A percentile compares a stretch with the other conserved stretches of the same genome.
Conservation (phyloP, 2,888 invertebrate species). For the Acrocyrtus sp. region DNA sequence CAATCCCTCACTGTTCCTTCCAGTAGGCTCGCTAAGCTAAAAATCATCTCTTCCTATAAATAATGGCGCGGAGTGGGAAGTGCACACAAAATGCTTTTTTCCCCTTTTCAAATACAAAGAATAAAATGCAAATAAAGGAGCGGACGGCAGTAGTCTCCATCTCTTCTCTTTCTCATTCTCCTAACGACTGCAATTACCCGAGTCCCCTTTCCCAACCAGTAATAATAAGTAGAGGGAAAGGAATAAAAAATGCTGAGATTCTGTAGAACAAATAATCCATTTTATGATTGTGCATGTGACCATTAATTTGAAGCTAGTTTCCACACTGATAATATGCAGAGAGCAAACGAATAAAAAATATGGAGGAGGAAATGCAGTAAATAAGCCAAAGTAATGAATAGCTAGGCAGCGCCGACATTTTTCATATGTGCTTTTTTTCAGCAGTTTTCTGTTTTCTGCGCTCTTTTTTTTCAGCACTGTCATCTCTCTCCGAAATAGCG, state of each 20-base stretch:
- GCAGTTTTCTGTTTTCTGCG: too few relatives aligned
- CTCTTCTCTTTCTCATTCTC: too few relatives aligned
- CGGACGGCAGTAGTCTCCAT: slow-evolving; percentile 15
- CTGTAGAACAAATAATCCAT: slow-evolving; percentile 45
- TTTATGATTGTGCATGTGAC: slow-evolving; percentile 48
- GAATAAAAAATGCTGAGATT: slow-evolving; percentile 17
- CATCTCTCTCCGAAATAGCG: too few relatives aligned
- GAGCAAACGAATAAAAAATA: slow-evolving; percentile 6
- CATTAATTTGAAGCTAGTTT: slow-evolving; percentile 42
- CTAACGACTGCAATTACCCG: slow-evolving; percentile 43
- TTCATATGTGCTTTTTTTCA: slow-evolving; percentile 52
- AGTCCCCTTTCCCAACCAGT: slow-evolving; percentile 33
- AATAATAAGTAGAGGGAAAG: neutral
- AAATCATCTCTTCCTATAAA: neutral
- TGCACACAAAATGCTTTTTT: too few relatives aligned
- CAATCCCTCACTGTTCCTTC: neutral
- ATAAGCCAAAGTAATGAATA: slow-evolving; percentile 47
- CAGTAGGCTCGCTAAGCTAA: neutral
- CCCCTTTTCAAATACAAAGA: too few relatives aligned
- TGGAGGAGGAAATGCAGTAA: slow-evolving; percentile 23
- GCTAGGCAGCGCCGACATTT: slow-evolving; percentile 45
- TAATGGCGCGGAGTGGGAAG: slow-evolving; percentile 2
- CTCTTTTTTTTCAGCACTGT: too few relatives aligned
- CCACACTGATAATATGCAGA: slow-evolving; percentile 37
- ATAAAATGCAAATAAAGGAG: slow-evolving; percentile 49